Evolutionary conservation across 2,113 vertebrate genomes (phyloP).

Genomic region (Cavia aperea): DNA sequence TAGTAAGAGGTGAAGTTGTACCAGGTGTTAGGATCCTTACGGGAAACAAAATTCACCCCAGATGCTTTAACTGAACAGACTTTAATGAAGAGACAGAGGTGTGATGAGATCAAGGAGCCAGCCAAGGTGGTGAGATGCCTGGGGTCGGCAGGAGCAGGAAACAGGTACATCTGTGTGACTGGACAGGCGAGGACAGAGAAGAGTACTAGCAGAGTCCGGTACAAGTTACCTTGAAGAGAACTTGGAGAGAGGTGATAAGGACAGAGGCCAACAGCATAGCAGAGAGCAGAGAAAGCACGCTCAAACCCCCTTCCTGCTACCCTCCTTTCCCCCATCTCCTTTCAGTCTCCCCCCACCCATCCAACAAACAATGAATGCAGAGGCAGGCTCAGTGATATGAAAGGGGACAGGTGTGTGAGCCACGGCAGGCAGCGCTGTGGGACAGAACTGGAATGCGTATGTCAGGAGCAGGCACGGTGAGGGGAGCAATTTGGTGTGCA

Average conservation of each 20-base stretch:
- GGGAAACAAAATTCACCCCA: background rate
- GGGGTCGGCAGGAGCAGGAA: background rate
- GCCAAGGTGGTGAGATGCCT: background rate
- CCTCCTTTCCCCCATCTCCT: background rate
- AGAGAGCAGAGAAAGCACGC: background rate
- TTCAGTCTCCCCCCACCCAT: background rate
- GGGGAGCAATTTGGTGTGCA: background rate
- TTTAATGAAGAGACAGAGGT: background rate
- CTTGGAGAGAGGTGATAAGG: background rate
- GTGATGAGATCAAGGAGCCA: background rate
- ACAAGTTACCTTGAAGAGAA: background rate
- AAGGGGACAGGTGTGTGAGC: background rate
- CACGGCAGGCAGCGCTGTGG: background rate
- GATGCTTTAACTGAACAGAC: background rate
- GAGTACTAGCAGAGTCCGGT: background rate
- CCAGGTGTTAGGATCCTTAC: background rate
- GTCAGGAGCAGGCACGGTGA: background rate
- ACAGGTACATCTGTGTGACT: background rate
- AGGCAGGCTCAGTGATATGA: background rate
- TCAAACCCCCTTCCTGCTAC: background rate
- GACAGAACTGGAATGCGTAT: background rate
- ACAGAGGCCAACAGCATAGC: background rate
- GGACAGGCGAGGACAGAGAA: background rate
- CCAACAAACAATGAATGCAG: fast-evolving
- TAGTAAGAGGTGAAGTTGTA: background rate